Percentiles rank a stretch among this genome's conserved stretches.
Evolutionary conservation across 2,888 invertebrate genomes (phyloP).

Genomic region (Lasioglossum lativentre): DNA sequence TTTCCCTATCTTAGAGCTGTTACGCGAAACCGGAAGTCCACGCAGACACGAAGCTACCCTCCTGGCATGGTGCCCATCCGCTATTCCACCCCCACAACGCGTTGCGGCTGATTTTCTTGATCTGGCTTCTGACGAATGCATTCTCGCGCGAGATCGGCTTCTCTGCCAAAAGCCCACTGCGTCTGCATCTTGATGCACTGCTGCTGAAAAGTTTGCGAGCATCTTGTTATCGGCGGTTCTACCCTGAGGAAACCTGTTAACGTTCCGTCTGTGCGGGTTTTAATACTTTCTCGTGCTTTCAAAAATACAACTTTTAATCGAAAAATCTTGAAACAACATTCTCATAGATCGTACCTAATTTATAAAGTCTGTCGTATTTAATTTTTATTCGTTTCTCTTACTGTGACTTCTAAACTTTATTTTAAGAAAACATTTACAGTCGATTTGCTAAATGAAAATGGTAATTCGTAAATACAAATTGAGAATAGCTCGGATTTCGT

Average conservation of each 20-base stretch:
- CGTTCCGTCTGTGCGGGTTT: not conserved
- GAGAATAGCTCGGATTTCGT: not conserved
- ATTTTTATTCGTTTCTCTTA: not conserved
- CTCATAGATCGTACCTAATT: not conserved
- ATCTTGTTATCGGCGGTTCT: not conserved
- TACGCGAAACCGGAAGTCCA: not conserved
- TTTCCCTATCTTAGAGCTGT: slow-evolving; percentile 8
- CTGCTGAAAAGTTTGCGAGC: slow-evolving; percentile 7
- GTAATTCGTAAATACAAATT: not conserved
- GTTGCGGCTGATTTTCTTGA: slow-evolving; percentile 62
- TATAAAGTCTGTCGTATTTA: too few relatives aligned
- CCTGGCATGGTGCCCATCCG: slow-evolving; percentile 52
- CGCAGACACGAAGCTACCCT: slow-evolving; percentile 12
- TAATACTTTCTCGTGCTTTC: not conserved
- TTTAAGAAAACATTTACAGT: too few relatives aligned
- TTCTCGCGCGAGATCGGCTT: slow-evolving; percentile 47
- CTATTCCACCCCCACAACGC: not conserved
- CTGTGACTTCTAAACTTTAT: not conserved
- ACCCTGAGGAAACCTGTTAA: not conserved
- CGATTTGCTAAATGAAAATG: not conserved
- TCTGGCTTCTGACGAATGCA: slow-evolving; percentile 62
- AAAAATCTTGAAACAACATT: too few relatives aligned
- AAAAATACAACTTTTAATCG: too few relatives aligned
- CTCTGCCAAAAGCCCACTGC: slow-evolving; percentile 21
- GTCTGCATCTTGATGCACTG: slow-evolving; percentile 1